Conservation (phyloP, 2,888 invertebrate species). For the Augiades crinisus region DNA sequence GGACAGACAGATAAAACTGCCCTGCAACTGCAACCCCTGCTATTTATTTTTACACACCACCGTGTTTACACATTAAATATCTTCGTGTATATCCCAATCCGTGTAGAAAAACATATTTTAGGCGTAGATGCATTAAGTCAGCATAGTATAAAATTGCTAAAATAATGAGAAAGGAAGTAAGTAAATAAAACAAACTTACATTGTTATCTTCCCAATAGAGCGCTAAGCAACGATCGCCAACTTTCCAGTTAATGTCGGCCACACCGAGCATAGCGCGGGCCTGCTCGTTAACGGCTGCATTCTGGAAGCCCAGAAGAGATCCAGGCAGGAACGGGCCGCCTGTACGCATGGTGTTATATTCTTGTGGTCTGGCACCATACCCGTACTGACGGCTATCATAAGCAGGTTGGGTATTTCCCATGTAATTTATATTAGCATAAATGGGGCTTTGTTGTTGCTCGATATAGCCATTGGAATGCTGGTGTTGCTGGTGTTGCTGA, state of each 20-base stretch:
- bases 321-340: conserved; percentile 66
- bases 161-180: no score
- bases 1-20: no score
- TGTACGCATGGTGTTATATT: conserved; percentile 48
- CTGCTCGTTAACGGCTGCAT: conserved; percentile 76
- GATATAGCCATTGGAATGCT: conserved; percentile 60
- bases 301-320: conserved; percentile 74
- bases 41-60: no score
- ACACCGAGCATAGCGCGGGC: conserved; percentile 78
- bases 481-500: conserved; percentile 41
- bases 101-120: no score
- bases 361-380: conserved; percentile 50
- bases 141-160: no score
- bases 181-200: conserved; percentile 70
- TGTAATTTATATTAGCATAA: conserved; percentile 52
- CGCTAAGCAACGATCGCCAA: conserved; percentile 92
- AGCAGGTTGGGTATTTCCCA: conserved; percentile 41
- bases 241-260: conserved; percentile 84
- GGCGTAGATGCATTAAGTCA: no score
- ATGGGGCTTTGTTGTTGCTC: conserved; percentile 52
- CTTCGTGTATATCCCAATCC: no score
- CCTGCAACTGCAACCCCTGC: no score
- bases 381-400: conserved; percentile 52
- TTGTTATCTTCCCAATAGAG: conserved; percentile 97
- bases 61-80: no score